Base-by-base conservation (phyloP, 92 coral and sea anemone species). In the Phymanthus crucifer region DNA sequence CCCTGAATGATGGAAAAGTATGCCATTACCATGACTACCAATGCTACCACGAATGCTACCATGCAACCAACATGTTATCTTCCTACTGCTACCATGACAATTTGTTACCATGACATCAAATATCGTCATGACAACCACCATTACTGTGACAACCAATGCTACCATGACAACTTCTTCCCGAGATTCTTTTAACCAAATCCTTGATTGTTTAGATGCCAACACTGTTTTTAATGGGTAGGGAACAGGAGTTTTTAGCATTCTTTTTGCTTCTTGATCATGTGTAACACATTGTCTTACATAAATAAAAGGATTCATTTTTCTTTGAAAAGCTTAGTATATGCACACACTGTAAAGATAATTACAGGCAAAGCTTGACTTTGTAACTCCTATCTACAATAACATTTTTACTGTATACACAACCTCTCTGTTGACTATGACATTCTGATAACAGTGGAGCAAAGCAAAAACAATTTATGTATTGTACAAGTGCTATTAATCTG, bases 1-100 rank as follows among this genome's bases (percentile, higher is more conserved):
- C 72, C 81, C 81, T 77, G 81, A 40, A 31, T 46, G 72, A 77
- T 36, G 61, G 72, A 77, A 77, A 77, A 77, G 68, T 54, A 77
- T 77, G 72, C 37, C 40, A 45, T 77, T 77, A 77, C 81, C 81
- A 77, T 77, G 72, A 58, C 56, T 10, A 77, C 81, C 68, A 61
- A 27, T 10, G 68, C 13, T 61, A 61, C 68, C 68, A 77, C 65
- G 80, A 33, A 32, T 31, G 58, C 80, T 54, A 58, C 5, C 47
- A 37, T 21, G n/a, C n/a, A n/a, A n/a, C n/a, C n/a, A n/a, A n/a
- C n/a, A n/a, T n/a, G n/a, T n/a, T n/a, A n/a, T n/a, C n/a, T n/a
- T n/a, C n/a, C n/a, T n/a, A n/a, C n/a, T n/a, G n/a, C n/a, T 40
- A n/a, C 81, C 38, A 61, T 47, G 36, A 32, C 27, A 56, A 77